Evolutionary conservation across 2,888 invertebrate genomes (phyloP), one percentile per base, ranked within the genome.

Genomic region (Pyrochroa serraticornis): DNA sequence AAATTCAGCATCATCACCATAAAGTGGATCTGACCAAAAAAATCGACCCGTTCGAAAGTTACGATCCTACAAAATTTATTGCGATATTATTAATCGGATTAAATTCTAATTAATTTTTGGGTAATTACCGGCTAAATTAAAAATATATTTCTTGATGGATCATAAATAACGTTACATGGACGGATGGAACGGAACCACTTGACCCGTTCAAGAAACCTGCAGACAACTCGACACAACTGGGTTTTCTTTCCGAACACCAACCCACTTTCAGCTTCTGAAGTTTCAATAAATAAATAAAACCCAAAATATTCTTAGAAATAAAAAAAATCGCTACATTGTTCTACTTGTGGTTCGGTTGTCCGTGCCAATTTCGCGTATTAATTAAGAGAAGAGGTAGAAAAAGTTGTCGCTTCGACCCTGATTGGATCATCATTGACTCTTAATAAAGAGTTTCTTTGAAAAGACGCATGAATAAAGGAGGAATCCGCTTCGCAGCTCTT

Each of bases 31-130:
- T 22, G 22, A 5, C 5, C 22, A 22, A 22, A 22, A 22, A 22
- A 22, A 22, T 22, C 22, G 22, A 22, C 22, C 22, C 22, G 22
- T 22, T 22, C 22, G 22, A 22, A 22, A 22, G 22, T 22, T 22
- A 22, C 22, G 22, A 22, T 41, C 22, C 41, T 34, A 34, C 13
- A 42, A 42, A 50, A 50, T 50, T 50, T 50, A 50, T 43, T 43
- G 36, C 36, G 14, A 22, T 33, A 12, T 33, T 49, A 49, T 41
- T 34, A 49, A 49, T 49, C 49, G 49, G 50, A 50, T 50, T 50
- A 50, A 50, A 35, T 9, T 43, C 43, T 50, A 50, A 50, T 43
- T 42, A 42, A 46, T 46, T 46, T 38, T 47, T 22, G 22, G 38
- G 34, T 32, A 50, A 50, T 38, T 33, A 22, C 41, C 30, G 10